Conservation (phyloP, 2,888 invertebrate genomes). For the Busseola fusca region DNA sequence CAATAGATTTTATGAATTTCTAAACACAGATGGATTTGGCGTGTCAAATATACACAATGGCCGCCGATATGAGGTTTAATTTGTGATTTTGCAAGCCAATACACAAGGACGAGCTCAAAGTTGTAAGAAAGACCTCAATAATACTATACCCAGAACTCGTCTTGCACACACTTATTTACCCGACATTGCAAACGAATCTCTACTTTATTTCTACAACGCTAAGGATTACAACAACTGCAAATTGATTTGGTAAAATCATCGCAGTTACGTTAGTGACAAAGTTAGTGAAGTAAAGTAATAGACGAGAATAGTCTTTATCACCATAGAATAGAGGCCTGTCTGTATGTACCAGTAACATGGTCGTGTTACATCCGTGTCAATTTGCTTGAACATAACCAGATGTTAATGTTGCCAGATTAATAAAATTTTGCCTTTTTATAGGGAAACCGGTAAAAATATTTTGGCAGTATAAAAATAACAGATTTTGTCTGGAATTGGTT, state of each 20-base stretch:
- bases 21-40: slow-evolving; percentile 41
- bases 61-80: slow-evolving; percentile 11
- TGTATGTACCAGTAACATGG: not conserved
- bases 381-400: slow-evolving; percentile 33
- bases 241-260: slow-evolving; percentile 12
- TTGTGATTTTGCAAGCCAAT: slow-evolving; percentile 42
- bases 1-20: not conserved
- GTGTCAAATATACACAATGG: slow-evolving; percentile 41
- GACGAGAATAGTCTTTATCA: accelerated
- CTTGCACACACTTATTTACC: slow-evolving; percentile 15
- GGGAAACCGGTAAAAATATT: not conserved
- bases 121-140: slow-evolving; percentile 47
- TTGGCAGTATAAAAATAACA: not conserved
- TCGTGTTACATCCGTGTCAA: slow-evolving; percentile 49
- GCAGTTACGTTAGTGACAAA: slow-evolving; percentile 6
- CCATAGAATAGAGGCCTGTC: not conserved
- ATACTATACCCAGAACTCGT: slow-evolving; percentile 48
- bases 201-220: accelerated
- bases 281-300: not conserved
- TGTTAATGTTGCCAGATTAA: slow-evolving; percentile 31
- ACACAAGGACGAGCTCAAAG: slow-evolving; percentile 31
- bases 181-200: not conserved
- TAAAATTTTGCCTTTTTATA: slow-evolving; percentile 1
- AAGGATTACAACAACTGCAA: slow-evolving; percentile 22
- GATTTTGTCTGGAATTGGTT: not conserved